phyloP scores from a whole-genome alignment of 2,113 vertebrate species.

The Neolamprologus sp. region DNA sequence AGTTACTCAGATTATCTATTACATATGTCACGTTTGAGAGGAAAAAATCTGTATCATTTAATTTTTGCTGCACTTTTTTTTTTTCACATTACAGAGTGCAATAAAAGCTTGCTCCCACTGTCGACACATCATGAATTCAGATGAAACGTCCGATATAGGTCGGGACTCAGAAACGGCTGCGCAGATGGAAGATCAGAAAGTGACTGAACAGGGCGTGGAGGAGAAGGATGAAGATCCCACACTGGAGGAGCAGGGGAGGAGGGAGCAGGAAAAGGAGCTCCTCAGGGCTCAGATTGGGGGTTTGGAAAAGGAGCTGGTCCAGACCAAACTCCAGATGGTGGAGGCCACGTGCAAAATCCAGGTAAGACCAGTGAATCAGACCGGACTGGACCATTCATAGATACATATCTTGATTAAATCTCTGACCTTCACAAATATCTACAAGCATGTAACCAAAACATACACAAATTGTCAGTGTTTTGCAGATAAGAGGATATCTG shows the following conservation, averaged over 20 bases:
- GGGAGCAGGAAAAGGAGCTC: slow-evolving; percentile 75
- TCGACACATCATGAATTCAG: slow-evolving; percentile 72
- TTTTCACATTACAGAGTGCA: slow-evolving; percentile 65
- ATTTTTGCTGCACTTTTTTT: neutral
- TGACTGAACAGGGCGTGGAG: neutral
- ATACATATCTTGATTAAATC: neutral
- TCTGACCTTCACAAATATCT: neutral
- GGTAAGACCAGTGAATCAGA: slow-evolving; percentile 57
- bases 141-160: slow-evolving; percentile 44
- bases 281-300: slow-evolving; percentile 80
- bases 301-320: slow-evolving; percentile 86
- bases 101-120: slow-evolving; percentile 81
- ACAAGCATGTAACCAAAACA: neutral
- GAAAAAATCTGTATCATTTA: neutral
- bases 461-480: neutral
- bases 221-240: neutral
- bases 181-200: neutral
- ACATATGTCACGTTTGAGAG: neutral
- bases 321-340: slow-evolving; percentile 90
- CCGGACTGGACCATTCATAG: neutral
- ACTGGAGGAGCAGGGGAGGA: neutral
- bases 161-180: neutral
- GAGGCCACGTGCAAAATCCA: slow-evolving; percentile 93
- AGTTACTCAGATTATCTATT: neutral
- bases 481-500: neutral